Evolutionary conservation across 2,113 vertebrate genomes (phyloP).

Genomic region (Melospiza georgiana): DNA sequence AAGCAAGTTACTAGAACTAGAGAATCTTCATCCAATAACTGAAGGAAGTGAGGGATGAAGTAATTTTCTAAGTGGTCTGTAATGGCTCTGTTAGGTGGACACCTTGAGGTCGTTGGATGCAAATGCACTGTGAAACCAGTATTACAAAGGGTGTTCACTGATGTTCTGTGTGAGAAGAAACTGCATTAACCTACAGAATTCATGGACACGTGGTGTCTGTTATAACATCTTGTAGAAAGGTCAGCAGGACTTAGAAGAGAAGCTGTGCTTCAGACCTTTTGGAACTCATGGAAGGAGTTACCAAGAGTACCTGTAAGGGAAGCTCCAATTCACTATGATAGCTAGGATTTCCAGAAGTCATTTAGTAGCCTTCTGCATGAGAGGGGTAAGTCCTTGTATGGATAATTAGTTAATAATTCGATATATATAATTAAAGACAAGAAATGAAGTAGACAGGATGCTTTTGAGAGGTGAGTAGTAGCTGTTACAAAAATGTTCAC

Average conservation of each 20-base stretch:
- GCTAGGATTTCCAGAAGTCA: not conserved
- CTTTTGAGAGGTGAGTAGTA: not conserved
- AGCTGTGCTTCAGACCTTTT: not conserved
- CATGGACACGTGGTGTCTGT: rapidly evolving
- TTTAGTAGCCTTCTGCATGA: not conserved
- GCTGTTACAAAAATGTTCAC: not conserved
- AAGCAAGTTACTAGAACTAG: not conserved
- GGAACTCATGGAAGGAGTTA: not conserved
- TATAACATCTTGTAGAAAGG: not conserved
- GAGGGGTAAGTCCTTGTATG: rapidly evolving
- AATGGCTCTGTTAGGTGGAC: not conserved
- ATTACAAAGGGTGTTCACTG: not conserved
- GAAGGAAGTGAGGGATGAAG: not conserved
- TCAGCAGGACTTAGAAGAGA: not conserved
- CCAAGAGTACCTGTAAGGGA: not conserved
- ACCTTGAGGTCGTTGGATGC: not conserved
- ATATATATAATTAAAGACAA: not conserved
- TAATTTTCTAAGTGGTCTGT: not conserved
- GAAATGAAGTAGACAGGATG: not conserved
- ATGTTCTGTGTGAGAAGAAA: not conserved
- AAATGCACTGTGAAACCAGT: not conserved
- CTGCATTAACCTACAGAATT: not conserved
- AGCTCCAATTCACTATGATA: not conserved
- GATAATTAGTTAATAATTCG: not conserved
- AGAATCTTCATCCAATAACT: not conserved